Conservation (phyloP, 1,140 invertebrate species). For the Pantala flavescens region DNA sequence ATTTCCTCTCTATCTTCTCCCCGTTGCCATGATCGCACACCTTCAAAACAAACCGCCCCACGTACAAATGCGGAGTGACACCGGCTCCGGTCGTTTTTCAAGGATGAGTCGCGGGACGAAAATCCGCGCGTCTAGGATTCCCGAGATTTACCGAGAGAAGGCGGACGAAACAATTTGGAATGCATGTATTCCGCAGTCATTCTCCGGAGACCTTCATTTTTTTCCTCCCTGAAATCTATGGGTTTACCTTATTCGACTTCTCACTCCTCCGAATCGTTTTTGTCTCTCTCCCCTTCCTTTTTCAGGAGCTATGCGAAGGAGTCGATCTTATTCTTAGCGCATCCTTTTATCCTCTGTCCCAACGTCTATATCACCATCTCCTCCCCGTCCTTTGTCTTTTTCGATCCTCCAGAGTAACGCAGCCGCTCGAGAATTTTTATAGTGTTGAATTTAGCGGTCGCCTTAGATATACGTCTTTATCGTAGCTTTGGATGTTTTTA, state of each 20-base stretch:
- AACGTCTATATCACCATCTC: too few species aligned
- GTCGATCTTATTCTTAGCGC: neutral
- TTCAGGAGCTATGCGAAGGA: neutral
- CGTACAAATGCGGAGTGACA: neutral
- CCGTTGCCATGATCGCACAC: neutral
- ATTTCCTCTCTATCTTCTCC: neutral
- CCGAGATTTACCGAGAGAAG: neutral
- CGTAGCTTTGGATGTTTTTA: too few species aligned
- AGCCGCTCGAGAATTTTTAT: too few species aligned
- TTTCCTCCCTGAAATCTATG: neutral
- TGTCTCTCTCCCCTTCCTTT: neutral
- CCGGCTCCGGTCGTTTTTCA: neutral
- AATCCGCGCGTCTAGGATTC: neutral
- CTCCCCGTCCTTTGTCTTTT: neutral
- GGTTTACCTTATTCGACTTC: neutral
- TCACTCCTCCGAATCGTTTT: neutral
- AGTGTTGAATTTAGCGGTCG: too few species aligned
- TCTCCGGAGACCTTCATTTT: neutral
- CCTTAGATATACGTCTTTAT: too few species aligned
- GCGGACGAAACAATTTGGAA: neutral
- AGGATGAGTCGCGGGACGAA: neutral
- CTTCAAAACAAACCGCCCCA: neutral
- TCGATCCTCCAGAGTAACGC: too few species aligned
- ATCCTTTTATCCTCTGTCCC: neutral
- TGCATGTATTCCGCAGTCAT: neutral